Base-by-base conservation (phyloP, 1,140 invertebrate species). In the Drosophila fuyamai region DNA sequence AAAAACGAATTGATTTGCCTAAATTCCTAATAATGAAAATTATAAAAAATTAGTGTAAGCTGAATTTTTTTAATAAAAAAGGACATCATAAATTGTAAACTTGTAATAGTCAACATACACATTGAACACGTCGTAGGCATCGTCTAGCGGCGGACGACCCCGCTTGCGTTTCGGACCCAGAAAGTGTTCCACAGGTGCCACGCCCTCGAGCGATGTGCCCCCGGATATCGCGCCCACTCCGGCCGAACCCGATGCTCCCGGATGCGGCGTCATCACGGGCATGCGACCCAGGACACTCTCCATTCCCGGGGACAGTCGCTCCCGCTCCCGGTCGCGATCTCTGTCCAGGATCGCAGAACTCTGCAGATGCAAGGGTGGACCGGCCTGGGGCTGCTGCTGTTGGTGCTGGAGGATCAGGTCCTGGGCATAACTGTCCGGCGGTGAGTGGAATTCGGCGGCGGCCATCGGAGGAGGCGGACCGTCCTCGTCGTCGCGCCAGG, bases 61-160 rank as follows among this genome's bases (percentile, higher is more conserved):
- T 8, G 29, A 7, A 7, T 1, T 32, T 6, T 32, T 6, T 32
- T n/a, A 47, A 54, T 46, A 27, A 27, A 61, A 13, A 12, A 32
- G 40, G 23, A 23, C 23, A 47, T 40, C 0, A 0, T 35, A 12
- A 2, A 12, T 13, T 29, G 44, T 12, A 27, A 29, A 10, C 32
- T 43, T 12, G 18, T 29, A 0, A 13, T 13, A 23, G 5, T 14
- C 0, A 38, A 61, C 90, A 76, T 74, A 92, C 91, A 92, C 81
- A 81, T 92, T 92, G 54, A 92, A 92, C 2, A 92, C 89, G 63
- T 92, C 92, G 60, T 92, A 92, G 38, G 90, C 76, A 76, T 95
- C 94, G 79, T 95, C 95, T 72, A 95, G 93, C 27, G 95, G 95
- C 1, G 95, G 95, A 68, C 95, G 93, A 44, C 95, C 94, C 18